Percentiles rank a stretch among this genome's conserved stretches.
Evolutionary conservation across 2,797 vertebrate genomes (phyloP).

Genomic region (Chloroceryle amazona): DNA sequence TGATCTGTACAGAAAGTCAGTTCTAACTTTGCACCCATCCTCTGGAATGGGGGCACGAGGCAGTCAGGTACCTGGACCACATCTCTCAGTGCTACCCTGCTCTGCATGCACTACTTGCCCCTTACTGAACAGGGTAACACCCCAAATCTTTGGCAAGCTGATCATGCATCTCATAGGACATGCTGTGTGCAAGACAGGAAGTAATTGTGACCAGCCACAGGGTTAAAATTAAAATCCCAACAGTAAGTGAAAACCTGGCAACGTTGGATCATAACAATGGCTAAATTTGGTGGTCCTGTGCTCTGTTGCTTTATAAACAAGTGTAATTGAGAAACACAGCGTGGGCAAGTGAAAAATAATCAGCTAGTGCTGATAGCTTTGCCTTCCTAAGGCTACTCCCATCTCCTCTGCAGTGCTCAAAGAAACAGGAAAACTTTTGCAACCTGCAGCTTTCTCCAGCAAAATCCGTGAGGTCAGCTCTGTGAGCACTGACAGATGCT

Average conservation of each 20-base stretch:
- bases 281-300: background rate
- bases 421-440: background rate
- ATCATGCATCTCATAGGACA: accelerated
- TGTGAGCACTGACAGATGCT: background rate
- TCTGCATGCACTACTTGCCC: background rate
- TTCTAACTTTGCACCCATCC: background rate
- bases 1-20: background rate
- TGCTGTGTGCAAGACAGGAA: background rate
- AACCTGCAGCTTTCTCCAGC: background rate
- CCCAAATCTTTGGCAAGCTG: background rate
- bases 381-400: background rate
- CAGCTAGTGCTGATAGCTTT: background rate
- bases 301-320: background rate
- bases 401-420: background rate
- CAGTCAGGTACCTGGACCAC: accelerated
- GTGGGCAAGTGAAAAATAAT: background rate
- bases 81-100: background rate
- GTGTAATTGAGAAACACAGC: background rate
- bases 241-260: background rate
- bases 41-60: background rate
- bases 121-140: background rate
- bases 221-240: background rate
- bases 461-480: background rate
- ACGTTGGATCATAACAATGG: background rate
- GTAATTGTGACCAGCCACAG: background rate